Evolutionary conservation across 2,888 invertebrate genomes (phyloP).

Genomic region (Coronaproctus castanopsis): DNA sequence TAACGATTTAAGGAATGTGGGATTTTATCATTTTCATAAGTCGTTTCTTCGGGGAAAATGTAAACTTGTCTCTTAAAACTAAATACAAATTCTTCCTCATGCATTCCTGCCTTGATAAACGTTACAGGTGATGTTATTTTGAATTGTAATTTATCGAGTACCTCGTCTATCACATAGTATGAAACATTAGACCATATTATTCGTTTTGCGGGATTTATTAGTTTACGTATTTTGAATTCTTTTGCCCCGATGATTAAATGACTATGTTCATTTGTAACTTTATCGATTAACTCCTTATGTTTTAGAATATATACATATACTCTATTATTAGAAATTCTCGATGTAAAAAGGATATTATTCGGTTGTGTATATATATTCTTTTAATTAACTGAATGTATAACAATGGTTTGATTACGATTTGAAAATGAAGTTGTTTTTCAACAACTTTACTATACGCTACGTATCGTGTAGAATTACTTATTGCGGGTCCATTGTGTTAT

Average conservation of each 20-base stretch:
- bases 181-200: not conserved
- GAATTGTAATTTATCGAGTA: not conserved
- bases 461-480: not conserved
- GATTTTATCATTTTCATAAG: not conserved
- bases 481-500: too few species aligned
- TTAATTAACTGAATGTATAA: not conserved
- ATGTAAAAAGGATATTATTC: not conserved
- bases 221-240: not conserved
- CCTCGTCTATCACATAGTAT: not conserved
- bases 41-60: not conserved
- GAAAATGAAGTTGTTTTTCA: not conserved
- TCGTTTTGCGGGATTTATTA: not conserved
- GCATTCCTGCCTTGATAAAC: not conserved
- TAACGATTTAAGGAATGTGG: not conserved
- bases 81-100: not conserved
- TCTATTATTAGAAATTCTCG: not conserved
- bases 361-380: not conserved
- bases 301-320: not conserved
- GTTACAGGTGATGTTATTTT: not conserved
- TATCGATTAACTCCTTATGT: too few species aligned
- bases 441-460: not conserved
- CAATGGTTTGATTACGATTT: not conserved
- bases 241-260: not conserved
- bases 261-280: not conserved
- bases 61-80: not conserved